Conservation (phyloP, 2,797 vertebrate species). For the Eulemur rubriventer region DNA sequence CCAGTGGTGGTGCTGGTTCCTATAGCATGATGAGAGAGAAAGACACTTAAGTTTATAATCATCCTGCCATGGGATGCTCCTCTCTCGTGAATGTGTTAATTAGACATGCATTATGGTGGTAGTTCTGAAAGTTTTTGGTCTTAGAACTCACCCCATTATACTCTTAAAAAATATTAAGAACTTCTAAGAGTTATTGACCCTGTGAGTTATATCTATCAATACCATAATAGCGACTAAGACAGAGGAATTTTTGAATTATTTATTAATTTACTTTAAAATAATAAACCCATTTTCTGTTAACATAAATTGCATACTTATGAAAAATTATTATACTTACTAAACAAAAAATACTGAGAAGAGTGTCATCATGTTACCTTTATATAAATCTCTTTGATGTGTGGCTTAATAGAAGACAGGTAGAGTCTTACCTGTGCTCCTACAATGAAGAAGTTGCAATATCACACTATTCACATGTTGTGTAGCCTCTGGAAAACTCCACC, state of each 20-base stretch:
- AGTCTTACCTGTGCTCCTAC: neutral
- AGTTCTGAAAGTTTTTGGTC: neutral
- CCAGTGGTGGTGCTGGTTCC: neutral
- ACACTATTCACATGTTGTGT: rapidly evolving
- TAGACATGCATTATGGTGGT: neutral
- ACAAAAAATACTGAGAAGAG: neutral
- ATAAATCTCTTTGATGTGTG: neutral
- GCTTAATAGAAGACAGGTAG: neutral
- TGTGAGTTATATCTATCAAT: neutral
- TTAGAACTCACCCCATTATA: neutral
- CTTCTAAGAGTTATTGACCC: neutral
- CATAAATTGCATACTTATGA: neutral
- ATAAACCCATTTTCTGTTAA: neutral
- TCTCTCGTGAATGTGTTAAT: neutral
- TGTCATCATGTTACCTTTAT: neutral
- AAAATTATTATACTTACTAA: neutral
- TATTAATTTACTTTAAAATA: neutral
- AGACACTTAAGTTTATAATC: neutral
- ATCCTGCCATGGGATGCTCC: neutral
- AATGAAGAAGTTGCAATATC: neutral
- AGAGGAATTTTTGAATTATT: neutral
- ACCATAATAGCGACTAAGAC: neutral
- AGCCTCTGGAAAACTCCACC: neutral
- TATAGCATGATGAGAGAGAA: neutral
- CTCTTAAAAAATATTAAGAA: neutral